Percentiles rank a stretch among this genome's conserved stretches.
Conservation (phyloP, 2,888 invertebrate species). For the Drosophila maculinotata region DNA sequence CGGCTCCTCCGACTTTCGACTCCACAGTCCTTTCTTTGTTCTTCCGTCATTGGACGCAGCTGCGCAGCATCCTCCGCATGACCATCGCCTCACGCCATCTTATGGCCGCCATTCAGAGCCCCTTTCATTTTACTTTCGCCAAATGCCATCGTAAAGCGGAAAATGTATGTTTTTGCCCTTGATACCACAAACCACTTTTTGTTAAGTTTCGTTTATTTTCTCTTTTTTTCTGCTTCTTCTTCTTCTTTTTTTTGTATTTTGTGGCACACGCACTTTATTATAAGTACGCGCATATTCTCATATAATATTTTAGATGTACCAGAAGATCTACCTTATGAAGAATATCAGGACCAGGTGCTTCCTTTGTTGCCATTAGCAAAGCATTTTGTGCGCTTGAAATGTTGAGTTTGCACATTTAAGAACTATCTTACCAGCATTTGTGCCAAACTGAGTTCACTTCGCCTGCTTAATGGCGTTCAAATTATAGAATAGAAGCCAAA, state of each 20-base stretch:
- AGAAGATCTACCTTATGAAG: conserved; percentile 19
- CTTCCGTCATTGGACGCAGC: conserved; percentile 63
- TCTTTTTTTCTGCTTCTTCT: conserved; percentile 10
- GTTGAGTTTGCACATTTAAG: not conserved
- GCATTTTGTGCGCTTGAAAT: conserved; percentile 6
- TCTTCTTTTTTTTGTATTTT: conserved; percentile 24
- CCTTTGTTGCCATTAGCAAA: conserved; percentile 5
- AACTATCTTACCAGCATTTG: not conserved
- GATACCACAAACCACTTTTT: conserved; percentile 60
- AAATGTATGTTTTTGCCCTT: conserved; percentile 67
- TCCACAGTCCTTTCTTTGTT: conserved; percentile 49
- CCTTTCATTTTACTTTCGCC: conserved; percentile 64
- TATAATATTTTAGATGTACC: conserved; percentile 40
- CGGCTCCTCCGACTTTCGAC: conserved; percentile 28
- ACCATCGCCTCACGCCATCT: conserved; percentile 44
- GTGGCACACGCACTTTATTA: conserved; percentile 58
- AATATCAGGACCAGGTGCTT: conserved; percentile 21
- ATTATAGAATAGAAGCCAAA: not conserved
- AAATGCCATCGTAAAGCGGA: conserved; percentile 69
- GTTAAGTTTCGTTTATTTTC: conserved; percentile 52
- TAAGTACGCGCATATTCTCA: conserved; percentile 47
- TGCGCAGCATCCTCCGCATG: conserved; percentile 58
- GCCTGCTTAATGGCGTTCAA: too few relatives aligned
- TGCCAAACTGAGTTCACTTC: not conserved
- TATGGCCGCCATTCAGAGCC: conserved; percentile 48